Evolutionary conservation across 2,888 invertebrate genomes (phyloP), one percentile per base, ranked within the genome.

Genomic region (Chouioia cunea): DNA sequence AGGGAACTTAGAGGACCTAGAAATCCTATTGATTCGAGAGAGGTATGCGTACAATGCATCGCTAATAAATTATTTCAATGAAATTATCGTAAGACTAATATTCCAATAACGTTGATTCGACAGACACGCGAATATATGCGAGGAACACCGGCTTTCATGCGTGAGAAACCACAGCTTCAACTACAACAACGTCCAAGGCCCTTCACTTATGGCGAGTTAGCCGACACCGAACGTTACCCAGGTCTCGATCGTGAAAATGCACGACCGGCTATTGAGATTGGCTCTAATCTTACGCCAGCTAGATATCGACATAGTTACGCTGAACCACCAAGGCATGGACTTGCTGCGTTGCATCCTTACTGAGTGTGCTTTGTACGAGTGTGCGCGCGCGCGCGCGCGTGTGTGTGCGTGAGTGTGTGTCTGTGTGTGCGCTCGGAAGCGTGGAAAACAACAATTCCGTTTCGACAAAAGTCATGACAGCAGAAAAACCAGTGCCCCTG

Each of bases 171-270:
- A 22, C 54, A 54, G 27, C 54, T 78, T 60, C 80, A 14, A 43
- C 57, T 15, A 50, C 73, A 65, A 44, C 73, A 79, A 64, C 81
- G 85, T 2, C 78, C 77, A 18, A 80, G 82, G 65, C 80, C 82
- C 15, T 78, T 80, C 65, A 77, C 80, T 20, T 89, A 89, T 77
- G 87, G 87, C 64, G 89, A 89, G 76, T 80, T 88, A 59, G 86
- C 87, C 22, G 88, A 89, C 52, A 86, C 87, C 76, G 89, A 89
- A 73, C 84, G 89, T 77, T 89, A 88, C 77, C 89, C 88, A 3
- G 88, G 88, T 1, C 78, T 88, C 54, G 89, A 88, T 77, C 86
- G 88, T 15, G 89, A 89, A 44, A 83, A 80, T 54, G 82, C 82
- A 27, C 80, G 84, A 67, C 82, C 83, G 14, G 77, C 83, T 22